Evolutionary conservation across 2,113 vertebrate species (phyloP), one percentile per base, ranked within the genome.

Genomic region (Pelecanus crispus): DNA sequence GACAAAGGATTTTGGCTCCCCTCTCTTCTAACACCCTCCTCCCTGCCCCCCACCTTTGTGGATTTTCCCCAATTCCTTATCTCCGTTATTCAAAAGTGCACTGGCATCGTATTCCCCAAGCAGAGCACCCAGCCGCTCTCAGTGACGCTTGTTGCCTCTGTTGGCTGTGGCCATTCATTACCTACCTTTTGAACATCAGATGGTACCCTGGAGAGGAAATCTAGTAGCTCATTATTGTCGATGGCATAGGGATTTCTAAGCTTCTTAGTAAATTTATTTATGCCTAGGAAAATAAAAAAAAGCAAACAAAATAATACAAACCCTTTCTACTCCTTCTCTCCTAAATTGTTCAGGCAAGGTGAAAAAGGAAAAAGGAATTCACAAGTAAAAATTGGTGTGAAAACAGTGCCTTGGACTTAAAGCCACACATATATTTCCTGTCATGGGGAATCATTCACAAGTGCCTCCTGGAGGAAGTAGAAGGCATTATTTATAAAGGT

Each of bases 231-330:
- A 92, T 99, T 99, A 98, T 98, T 99, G 98, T 99, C 99, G 25
- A 99, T 98, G 97, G 98, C 95, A 45, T 99, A 99, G 71, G 99
- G 99, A 97, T 98, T 99, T 97, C 99, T 98, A 92, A 99, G 98
- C 98, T 98, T 99, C 99, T 99, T 99, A 88, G 99, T 99, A 97
- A 99, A 99, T 98, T 99, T 99, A 98, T 99, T 99, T 98, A 99
- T 98, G 97, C 99, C 99, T 99, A 97, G 93, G 87, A 70, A 47
- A 47, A 47, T 28, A 71, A 97, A 90, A 66, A 81, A 82, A 94
- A 4, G 75, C 12, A 62, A 91, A 94, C 34, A 90, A 88, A 88
- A 86, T 82, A 83, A 95, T 6, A 9, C 8, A 22, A 44, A 8
- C 9, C 6, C 24, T 45, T 40, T 82, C 61, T 53, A 77, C 45